These are phyloP conservation scores for Passerina amoena DNA, from an alignment of 2,113 vertebrate species.

Conservation along the genomic window DNA sequence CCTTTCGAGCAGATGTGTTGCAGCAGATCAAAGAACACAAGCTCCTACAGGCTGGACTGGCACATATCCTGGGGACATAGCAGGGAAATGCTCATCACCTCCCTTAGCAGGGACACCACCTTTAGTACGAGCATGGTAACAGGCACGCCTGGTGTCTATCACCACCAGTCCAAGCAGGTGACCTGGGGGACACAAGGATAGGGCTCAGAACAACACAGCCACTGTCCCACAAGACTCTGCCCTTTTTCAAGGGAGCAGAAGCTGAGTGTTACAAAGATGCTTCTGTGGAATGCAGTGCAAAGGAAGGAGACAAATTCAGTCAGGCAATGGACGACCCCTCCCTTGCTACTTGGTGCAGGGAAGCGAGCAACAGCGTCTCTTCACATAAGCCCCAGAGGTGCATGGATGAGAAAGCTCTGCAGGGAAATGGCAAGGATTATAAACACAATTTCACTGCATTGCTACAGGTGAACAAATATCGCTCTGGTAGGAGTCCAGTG, in stretches of 20 bases:
- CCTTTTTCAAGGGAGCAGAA: not conserved
- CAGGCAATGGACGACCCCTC: not conserved
- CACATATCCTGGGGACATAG: not conserved
- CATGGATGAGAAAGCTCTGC: not conserved
- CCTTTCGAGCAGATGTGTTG: slow-evolving; percentile 32
- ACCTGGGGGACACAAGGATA: not conserved
- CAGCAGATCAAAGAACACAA: slow-evolving; percentile 42
- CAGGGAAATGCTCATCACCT: not conserved
- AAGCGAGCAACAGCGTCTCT: not conserved
- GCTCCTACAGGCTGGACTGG: not conserved
- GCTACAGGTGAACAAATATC: slow-evolving; percentile 3
- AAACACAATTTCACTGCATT: slow-evolving; percentile 1
- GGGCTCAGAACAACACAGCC: not conserved
- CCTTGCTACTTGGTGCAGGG: not conserved
- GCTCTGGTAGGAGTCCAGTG: not conserved
- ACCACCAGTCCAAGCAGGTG: not conserved
- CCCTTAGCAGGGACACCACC: not conserved
- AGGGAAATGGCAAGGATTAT: not conserved
- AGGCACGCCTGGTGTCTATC: fast-evolving
- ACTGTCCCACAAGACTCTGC: too few species aligned
- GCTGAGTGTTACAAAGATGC: not conserved
- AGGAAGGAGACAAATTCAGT: not conserved
- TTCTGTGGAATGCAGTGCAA: not conserved
- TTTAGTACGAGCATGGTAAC: not conserved
- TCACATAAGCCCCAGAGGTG: not conserved